Percentiles rank a stretch among this genome's conserved stretches.
Evolutionary conservation across 2,113 vertebrate genomes (phyloP).

Genomic region (Colaptes auratus): DNA sequence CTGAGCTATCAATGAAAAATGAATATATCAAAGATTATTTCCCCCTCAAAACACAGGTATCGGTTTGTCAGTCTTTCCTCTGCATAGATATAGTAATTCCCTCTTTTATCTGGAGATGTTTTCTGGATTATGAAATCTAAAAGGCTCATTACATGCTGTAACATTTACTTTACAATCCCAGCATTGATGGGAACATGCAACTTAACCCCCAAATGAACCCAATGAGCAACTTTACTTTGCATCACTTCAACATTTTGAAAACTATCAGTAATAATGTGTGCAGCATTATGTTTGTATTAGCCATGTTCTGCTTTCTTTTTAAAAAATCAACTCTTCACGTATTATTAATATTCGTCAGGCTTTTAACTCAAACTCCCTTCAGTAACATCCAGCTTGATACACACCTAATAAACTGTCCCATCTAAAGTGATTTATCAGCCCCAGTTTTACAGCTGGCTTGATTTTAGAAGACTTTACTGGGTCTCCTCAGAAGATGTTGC

Average conservation of each 20-base stretch:
- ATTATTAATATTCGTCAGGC: not conserved
- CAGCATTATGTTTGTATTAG: not conserved
- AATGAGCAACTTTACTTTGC: not conserved
- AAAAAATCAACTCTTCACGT: not conserved
- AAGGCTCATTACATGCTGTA: not conserved
- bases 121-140: not conserved
- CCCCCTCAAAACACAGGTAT: not conserved
- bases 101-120: not conserved
- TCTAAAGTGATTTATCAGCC: not conserved
- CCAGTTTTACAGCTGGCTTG: not conserved
- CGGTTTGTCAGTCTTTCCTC: not conserved
- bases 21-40: not conserved
- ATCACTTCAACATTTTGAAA: not conserved
- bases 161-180: not conserved
- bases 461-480: not conserved
- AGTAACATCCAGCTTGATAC: not conserved
- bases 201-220: not conserved
- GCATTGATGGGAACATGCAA: not conserved
- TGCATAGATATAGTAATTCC: not conserved
- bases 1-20: not conserved
- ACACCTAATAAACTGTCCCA: not conserved
- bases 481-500: not conserved
- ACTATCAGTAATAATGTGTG: not conserved
- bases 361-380: not conserved
- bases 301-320: not conserved